These are phyloP conservation scores for Apotomis turbidana DNA, from an alignment of 2,888 invertebrate genomes.

Conservation along the genomic window DNA sequence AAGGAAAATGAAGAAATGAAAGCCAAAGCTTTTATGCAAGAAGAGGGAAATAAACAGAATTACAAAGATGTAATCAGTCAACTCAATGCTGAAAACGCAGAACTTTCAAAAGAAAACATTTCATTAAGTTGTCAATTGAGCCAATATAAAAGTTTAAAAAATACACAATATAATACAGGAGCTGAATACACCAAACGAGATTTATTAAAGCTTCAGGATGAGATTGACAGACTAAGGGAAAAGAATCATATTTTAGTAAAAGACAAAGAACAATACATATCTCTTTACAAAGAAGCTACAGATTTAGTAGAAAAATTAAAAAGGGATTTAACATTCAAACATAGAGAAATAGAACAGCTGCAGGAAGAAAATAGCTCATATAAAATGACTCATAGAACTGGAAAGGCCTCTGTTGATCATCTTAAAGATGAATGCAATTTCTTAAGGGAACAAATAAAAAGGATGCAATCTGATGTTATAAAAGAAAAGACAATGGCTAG, in stretches of 20 bases:
- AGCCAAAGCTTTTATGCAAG: constrained; percentile 53
- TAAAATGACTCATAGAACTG: constrained; percentile 73
- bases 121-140: constrained; percentile 68
- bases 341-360: constrained; percentile 71
- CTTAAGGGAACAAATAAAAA: constrained; percentile 75
- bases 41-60: constrained; percentile 65
- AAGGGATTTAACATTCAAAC: constrained; percentile 71
- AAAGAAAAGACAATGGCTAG: constrained; percentile 77
- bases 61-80: constrained; percentile 75
- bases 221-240: constrained; percentile 63
- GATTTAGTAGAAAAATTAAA: constrained; percentile 72
- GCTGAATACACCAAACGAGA: constrained; percentile 60
- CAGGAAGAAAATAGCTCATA: constrained; percentile 78
- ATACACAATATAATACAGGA: constrained; percentile 56
- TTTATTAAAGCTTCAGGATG: constrained; percentile 62
- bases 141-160: constrained; percentile 63
- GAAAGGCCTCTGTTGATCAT: constrained; percentile 73
- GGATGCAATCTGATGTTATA: constrained; percentile 75
- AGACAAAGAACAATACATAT: constrained; percentile 74
- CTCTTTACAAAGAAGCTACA: constrained; percentile 67
- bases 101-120: constrained; percentile 77
- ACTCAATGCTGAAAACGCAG: constrained; percentile 74
- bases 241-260: constrained; percentile 66
- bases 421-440: constrained; percentile 74
- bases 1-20: constrained; percentile 77